phyloP scores from a whole-genome alignment of 2,888 invertebrate species.

The Griposia aprilina region DNA sequence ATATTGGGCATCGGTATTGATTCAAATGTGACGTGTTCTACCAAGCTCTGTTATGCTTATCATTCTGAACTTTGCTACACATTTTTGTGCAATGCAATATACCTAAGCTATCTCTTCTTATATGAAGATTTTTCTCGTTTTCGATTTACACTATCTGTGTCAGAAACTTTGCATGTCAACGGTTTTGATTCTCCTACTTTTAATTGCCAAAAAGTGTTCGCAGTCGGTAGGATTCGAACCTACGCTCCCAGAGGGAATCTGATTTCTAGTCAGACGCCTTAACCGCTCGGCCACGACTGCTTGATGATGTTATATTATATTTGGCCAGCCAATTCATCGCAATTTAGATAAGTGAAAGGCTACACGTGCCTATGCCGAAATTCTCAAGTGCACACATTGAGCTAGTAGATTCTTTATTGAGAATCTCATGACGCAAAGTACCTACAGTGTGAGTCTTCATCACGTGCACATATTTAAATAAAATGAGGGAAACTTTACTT shows the following conservation, averaged over 20 bases:
- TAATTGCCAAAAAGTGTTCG: slow-evolving; percentile 81
- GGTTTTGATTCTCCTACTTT: neutral
- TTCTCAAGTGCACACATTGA: neutral
- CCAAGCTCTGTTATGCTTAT: neutral
- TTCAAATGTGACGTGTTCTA: neutral
- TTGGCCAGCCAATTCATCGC: neutral
- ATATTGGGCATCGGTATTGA: neutral
- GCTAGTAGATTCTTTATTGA: neutral
- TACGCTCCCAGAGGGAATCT: slow-evolving; percentile 97
- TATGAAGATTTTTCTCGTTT: neutral
- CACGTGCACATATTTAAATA: neutral
- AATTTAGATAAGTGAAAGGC: slow-evolving; percentile 32
- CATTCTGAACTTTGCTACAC: neutral
- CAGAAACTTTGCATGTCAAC: neutral
- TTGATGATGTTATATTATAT: slow-evolving; percentile 40
- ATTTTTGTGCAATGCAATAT: neutral
- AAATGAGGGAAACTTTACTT: neutral
- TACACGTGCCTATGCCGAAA: neutral
- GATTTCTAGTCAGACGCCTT: slow-evolving; percentile 97
- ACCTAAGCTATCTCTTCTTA: neutral
- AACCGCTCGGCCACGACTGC: slow-evolving; percentile 97
- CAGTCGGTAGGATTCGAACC: slow-evolving; percentile 97
- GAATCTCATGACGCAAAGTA: neutral
- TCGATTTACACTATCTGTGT: neutral
- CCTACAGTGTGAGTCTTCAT: neutral